Evolutionary conservation across 2,797 vertebrate species (phyloP).

Genomic region (Pipistrellus pygmaeus): DNA sequence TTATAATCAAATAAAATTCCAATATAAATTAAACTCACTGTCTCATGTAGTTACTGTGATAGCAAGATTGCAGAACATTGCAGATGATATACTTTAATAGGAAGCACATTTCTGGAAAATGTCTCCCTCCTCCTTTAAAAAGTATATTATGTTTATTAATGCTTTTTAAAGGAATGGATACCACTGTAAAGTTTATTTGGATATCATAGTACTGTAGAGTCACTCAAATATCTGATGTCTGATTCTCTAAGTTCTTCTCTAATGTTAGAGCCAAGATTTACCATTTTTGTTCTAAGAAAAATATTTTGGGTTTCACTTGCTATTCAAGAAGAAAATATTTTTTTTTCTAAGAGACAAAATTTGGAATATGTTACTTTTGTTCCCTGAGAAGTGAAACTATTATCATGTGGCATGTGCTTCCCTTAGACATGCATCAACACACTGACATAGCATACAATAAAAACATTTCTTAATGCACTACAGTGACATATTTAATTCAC

Average conservation of each 20-base stretch:
- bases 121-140: neutral
- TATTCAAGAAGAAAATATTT: constrained; percentile 46
- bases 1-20: neutral
- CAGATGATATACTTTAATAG: neutral
- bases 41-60: neutral
- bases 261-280: neutral
- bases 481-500: constrained; percentile 2
- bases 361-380: constrained; percentile 9
- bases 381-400: constrained; percentile 28
- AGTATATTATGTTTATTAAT: neutral
- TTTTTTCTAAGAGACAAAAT: constrained; percentile 37
- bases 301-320: constrained; percentile 14
- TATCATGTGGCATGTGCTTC: constrained; percentile 11
- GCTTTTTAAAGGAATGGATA: neutral
- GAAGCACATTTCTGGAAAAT: neutral
- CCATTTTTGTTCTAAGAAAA: constrained; percentile 46
- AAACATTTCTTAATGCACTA: constrained; percentile 17
- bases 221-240: neutral
- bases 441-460: neutral
- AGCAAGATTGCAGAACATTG: neutral
- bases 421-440: constrained; percentile 42
- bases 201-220: neutral
- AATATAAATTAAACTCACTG: neutral
- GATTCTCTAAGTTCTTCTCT: constrained; percentile 8
- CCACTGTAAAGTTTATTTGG: neutral